phyloP scores from a whole-genome alignment of 2,888 invertebrate species.

The Conchocele bisecta region DNA sequence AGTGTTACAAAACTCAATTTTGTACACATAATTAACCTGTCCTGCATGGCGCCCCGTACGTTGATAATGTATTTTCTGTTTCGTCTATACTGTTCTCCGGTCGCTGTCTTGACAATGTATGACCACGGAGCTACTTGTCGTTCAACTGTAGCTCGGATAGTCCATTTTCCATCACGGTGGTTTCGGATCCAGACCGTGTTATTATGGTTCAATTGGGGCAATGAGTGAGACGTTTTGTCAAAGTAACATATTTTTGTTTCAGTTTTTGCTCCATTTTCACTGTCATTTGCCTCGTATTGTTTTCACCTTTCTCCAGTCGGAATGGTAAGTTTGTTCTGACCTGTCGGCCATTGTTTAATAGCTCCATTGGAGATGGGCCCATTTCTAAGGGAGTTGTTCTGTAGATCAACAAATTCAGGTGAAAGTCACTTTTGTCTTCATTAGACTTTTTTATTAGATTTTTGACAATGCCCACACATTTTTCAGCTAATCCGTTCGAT shows the following conservation, averaged over 20 bases:
- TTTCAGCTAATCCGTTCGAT: slow-evolving; percentile 8
- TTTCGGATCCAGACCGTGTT: not conserved
- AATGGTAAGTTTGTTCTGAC: not conserved
- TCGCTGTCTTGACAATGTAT: not conserved
- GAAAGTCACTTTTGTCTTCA: not conserved
- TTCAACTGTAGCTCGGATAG: not conserved
- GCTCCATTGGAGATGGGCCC: not conserved
- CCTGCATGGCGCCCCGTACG: no score
- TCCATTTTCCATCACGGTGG: not conserved
- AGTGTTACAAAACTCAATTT: no score
- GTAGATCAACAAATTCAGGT: not conserved
- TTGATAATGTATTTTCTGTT: no score
- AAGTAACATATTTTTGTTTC: slow-evolving; percentile 1
- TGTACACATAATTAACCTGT: no score
- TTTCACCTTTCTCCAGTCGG: no score
- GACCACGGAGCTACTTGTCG: not conserved
- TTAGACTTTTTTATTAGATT: not conserved
- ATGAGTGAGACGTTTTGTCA: not conserved
- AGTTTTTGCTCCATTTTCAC: not conserved
- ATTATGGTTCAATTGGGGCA: not conserved
- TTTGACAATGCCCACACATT: slow-evolving; percentile 2
- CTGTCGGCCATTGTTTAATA: not conserved
- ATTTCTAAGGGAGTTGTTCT: slow-evolving; percentile 8
- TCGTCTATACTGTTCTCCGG: no score
- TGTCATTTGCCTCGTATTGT: not conserved